These are phyloP conservation scores for Callithrix jacchus DNA, from an alignment of 2,113 vertebrate species.

Conservation along the genomic window DNA sequence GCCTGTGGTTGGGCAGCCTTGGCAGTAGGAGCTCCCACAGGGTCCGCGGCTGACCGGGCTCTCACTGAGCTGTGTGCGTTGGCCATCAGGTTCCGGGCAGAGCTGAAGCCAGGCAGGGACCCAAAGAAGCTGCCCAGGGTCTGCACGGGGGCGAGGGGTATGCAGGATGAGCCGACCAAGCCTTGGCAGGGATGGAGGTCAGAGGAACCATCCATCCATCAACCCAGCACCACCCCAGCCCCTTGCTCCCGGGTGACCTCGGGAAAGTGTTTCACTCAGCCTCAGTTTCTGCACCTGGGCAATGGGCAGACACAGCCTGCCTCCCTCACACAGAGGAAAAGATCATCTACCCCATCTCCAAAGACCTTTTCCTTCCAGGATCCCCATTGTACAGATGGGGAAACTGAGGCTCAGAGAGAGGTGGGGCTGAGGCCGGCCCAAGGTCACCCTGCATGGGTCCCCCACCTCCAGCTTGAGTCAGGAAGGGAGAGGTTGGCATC, in stretches of 20 bases:
- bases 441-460: neutral
- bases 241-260: neutral
- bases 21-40: rapidly evolving
- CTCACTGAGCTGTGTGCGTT: neutral
- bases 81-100: constrained; percentile 63
- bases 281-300: neutral
- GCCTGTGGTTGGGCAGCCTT: neutral
- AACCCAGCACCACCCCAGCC: neutral
- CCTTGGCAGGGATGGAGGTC: rapidly evolving
- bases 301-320: neutral
- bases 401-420: constrained; percentile 1
- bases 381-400: neutral
- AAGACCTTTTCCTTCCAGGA: neutral
- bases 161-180: neutral
- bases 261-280: neutral
- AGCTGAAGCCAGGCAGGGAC: constrained; percentile 73
- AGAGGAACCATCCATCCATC: neutral
- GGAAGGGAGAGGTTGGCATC: neutral
- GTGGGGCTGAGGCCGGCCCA: rapidly evolving
- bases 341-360: rapidly evolving
- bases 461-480: neutral
- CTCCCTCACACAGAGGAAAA: neutral
- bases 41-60: rapidly evolving
- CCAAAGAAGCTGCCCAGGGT: constrained; percentile 67
- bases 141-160: neutral